Evolutionary conservation across 2,888 invertebrate genomes (phyloP), one percentile per base, ranked within the genome.

Genomic region (Caenorhabditis auriculariae): DNA sequence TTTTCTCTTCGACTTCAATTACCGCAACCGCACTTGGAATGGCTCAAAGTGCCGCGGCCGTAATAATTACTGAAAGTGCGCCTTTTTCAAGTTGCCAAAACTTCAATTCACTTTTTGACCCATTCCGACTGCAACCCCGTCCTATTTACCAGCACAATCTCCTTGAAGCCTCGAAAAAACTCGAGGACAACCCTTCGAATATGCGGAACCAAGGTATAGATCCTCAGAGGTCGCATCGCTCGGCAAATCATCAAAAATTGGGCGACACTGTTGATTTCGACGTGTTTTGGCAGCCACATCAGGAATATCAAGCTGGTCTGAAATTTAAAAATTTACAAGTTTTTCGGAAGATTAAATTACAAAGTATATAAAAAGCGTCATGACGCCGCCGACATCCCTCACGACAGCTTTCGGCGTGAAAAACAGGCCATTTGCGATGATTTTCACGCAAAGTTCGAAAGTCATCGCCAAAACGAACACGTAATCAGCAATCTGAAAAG

Each of bases 111-210:
- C n/a, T n/a, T n/a, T n/a, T n/a, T n/a, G n/a, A n/a, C n/a, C n/a
- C n/a, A n/a, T n/a, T n/a, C n/a, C n/a, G n/a, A n/a, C n/a, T n/a
- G n/a, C n/a, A n/a, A n/a, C n/a, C n/a, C n/a, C n/a, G n/a, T n/a
- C n/a, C n/a, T n/a, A 51, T 52, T 17, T 1, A 93, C 95, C 84
- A 98, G 85, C 48, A 96, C 84, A 74, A 99, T 99, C 85, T 99
- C 98, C 84, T 96, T 96, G 85, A 98, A 98, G 27, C 98, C 98
- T 71, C 94, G 87, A 81, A 94, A 95, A 54, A 99, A 86, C 82
- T 99, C 98, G 83, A 93, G 95, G 52, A 99, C 98, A 21, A 99
- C 96, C 85, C 95, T 93, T 69, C 96, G 87, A 93, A 99, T 98
- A 83, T 98, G 98, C 48, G 98, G 98, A 28, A 98, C 95, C 52